phyloP scores from a whole-genome alignment of 2,888 invertebrate species.

The Diarsia brunnea region DNA sequence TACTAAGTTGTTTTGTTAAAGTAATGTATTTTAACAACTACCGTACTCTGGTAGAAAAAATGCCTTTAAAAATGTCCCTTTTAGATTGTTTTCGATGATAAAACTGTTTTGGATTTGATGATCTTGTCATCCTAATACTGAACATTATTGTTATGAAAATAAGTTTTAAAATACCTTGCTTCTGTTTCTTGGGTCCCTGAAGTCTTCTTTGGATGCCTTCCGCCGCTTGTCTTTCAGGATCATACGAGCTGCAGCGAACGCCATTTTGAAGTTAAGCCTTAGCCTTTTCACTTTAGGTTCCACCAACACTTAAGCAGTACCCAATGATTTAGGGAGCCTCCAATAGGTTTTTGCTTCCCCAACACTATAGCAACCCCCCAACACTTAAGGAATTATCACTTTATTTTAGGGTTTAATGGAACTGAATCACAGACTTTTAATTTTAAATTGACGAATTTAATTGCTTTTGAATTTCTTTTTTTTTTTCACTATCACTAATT shows the following conservation, averaged over 20 bases:
- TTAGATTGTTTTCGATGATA: not conserved
- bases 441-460: conserved; percentile 79
- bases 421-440: conserved; percentile 78
- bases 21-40: not conserved
- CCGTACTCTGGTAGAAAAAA: not conserved
- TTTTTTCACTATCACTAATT: conserved; percentile 57
- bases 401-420: conserved; percentile 64
- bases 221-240: conserved; percentile 95
- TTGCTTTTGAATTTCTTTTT: conserved; percentile 68
- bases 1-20: not conserved
- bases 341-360: conserved; percentile 27
- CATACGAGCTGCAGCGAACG: conserved; percentile 96
- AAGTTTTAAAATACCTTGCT: conserved; percentile 93
- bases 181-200: conserved; percentile 93
- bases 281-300: conserved; percentile 64
- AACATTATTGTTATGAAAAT: conserved; percentile 24
- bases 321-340: conserved; percentile 29
- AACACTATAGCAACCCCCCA: conserved; percentile 20
- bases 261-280: conserved; percentile 90
- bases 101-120: not conserved
- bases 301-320: conserved; percentile 47
- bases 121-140: not conserved
- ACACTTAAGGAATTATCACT: conserved; percentile 50
- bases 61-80: not conserved
- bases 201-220: conserved; percentile 95